Base-by-base conservation (phyloP, 2,888 invertebrate genomes). In the Cloeon dipterum region DNA sequence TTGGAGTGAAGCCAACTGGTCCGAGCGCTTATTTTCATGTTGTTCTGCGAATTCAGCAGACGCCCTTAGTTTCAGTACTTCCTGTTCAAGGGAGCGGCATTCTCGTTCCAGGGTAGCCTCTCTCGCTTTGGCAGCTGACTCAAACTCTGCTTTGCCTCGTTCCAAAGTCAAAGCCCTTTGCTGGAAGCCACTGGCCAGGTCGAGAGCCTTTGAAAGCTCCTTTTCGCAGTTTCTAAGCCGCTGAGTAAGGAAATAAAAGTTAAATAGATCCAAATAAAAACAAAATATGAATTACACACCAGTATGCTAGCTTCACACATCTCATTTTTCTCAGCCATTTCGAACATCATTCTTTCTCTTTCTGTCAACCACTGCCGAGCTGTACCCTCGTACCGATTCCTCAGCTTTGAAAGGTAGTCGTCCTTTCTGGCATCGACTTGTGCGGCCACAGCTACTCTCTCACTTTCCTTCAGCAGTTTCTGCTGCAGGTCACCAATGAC, bases 371-470 rank as follows among this genome's bases (percentile, higher is more conserved):
- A 40, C 26, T 42, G 39, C 25, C 43, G 43, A 10, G 48, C 44
- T 25, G 47, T 34, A 16, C 40, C 40, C 35, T 50, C 45, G 19
- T 49, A 38, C 32, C 50, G 48, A 20, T 47, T 45, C 42, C 50
- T 49, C 5, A 50, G 39, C 35, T 47, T 45, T 37, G 41, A 44
- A 44, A 59, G 49, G 42, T 53, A 54, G 3, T 44, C 40, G 46
- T 81, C 81, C 50, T 83, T 83, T 1, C 72, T 65, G 38, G 69
- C 65, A 52, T 83, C 82, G 0, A 82, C 74, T 52, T 71, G 68
- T 4, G 81, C 53, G 1, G 82, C 82, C 1, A 82, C 78, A 0
- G 81, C 75, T 20, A 83, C 52, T 46, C 74, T 74, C 51, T 83
- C 77, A 51, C 82, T 76, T 45, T 76, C 71, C 45, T 82, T 79